phyloP scores from a whole-genome alignment of 2,888 invertebrate genomes.

The Drosophila pseudotalamancana region DNA sequence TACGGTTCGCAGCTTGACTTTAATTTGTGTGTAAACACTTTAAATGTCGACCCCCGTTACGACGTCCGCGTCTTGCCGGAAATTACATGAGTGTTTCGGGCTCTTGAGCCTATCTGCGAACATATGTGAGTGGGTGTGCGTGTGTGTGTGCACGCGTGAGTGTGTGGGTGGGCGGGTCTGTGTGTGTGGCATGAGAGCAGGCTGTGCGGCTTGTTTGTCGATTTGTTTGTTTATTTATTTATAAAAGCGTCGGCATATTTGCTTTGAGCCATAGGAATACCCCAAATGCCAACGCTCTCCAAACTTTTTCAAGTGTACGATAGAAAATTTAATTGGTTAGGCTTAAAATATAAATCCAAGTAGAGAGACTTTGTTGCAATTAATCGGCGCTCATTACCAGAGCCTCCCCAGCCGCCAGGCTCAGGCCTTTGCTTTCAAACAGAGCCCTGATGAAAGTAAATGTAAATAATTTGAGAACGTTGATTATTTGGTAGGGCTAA shows the following conservation, averaged over 20 bases:
- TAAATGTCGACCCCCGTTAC: constrained; percentile 47
- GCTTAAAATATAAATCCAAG: constrained; percentile 18
- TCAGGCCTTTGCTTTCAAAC: constrained; percentile 38
- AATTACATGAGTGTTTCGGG: constrained; percentile 36
- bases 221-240: constrained; percentile 58
- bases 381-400: constrained; percentile 48
- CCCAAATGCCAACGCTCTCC: neutral
- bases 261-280: constrained; percentile 46
- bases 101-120: constrained; percentile 52
- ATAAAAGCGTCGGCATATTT: constrained; percentile 53
- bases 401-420: constrained; percentile 62
- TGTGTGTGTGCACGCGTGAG: constrained; percentile 9
- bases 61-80: neutral
- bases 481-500: neutral
- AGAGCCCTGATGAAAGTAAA: constrained; percentile 27
- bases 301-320: constrained; percentile 23
- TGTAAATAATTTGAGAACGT: neutral
- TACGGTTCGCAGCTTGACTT: constrained; percentile 63
- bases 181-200: constrained; percentile 1
- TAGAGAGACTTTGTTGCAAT: constrained; percentile 18
- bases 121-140: constrained; percentile 3
- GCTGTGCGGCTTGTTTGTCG: constrained; percentile 68
- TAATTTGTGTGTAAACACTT: constrained; percentile 78
- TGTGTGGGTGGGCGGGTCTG: constrained; percentile 12
- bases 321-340: constrained; percentile 40